Evolutionary conservation across 2,888 invertebrate species (phyloP), one percentile per base, ranked within the genome.

Genomic region (Tuta absoluta): DNA sequence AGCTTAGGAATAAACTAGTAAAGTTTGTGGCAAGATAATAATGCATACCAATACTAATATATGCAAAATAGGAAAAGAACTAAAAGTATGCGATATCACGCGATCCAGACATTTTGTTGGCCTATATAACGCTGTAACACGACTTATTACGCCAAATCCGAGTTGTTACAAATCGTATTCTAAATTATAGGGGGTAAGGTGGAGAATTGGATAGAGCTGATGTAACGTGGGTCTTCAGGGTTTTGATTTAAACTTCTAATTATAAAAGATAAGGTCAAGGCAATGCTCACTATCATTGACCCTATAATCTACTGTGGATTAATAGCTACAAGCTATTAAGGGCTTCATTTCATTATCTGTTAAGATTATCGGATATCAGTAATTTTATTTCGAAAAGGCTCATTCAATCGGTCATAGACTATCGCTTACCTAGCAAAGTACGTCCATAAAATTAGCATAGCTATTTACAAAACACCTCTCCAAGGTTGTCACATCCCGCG

Each of bases 101-200:
- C 90, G 80, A 91, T 84, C 80, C 81, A 78, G 75, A 85, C 90
- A 90, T 91, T 91, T 89, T 87, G 88, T 88, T 87, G 87, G 77
- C 87, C 87, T 84, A 87, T 85, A 87, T 85, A 85, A 83, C 75
- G 75, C 75, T 76, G 78, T 75, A 68, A 81, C 79, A 79, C 75
- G 45, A 17, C n/a, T 51, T 14, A 48, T 41, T n/a, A 56, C 23
- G 23, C 49, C 28, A 51, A 58, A 58, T 23, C 19, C 23, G 12
- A 41, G 21, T 45, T 60, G 38, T 24, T 14, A 23, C 41, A 60
- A 60, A 60, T 41, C 51, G 51, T 51, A 23, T 51, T 23, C 21
- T 51, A 51, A 51, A 51, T 51, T 23, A 51, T 17, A 12, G 21
- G 12, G 19, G 12, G 12, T 51, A 51, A 51, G 51, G 51, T 51